Evolutionary conservation across 64 coral and sea anemone species (phyloP), one percentile per base, ranked within the genome.

Genomic region (Astreopora myriophthalma): DNA sequence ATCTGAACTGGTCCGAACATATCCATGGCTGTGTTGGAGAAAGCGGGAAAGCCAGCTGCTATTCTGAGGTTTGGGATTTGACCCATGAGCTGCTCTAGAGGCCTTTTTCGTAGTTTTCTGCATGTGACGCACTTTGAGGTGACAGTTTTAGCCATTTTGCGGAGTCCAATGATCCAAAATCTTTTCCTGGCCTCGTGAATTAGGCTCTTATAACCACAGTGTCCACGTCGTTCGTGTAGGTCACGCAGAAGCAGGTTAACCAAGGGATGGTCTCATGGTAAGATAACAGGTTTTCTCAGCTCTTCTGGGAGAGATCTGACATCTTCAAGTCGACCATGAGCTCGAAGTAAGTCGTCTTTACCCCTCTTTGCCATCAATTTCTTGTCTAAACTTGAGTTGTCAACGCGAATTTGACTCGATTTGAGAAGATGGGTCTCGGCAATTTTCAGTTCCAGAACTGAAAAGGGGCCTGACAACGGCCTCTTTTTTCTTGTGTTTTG

Each of bases 161-260:
- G 84, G 5, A 86, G 1, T 40, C 38, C 84, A 31, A 39, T 46
- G 69, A 87, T 87, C 69, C 83, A 87, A 23, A 46, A 87, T 25
- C 65, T 86, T 9, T 72, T 79, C 19, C 91, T 76, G n/a, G 84
- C 32, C 28, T 93, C 91, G 34, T 93, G 73, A 29, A 93, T 60
- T 26, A 87, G 36, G 1, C 39, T 87, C 38, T 87, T 34, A 8
- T 87, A 55, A 1, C 85, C 66, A 46, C 85, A 87, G 33, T 87
- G 85, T 23, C 85, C 64, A 10, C 69, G 69, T 28, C 2, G 69
- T 34, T 87, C 26, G 13, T 87, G 66, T 10, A 73, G 5, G 36
- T 87, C 22, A 16, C 27, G 20, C 0, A 87, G 69, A 64, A 87
- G 17, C 70, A 69, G 33, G 0, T 49, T 36, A 31, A 72, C 37